Evolutionary conservation across 2,888 invertebrate genomes (phyloP), one percentile per base, ranked within the genome.

Genomic region (Acrobasis consociella): DNA sequence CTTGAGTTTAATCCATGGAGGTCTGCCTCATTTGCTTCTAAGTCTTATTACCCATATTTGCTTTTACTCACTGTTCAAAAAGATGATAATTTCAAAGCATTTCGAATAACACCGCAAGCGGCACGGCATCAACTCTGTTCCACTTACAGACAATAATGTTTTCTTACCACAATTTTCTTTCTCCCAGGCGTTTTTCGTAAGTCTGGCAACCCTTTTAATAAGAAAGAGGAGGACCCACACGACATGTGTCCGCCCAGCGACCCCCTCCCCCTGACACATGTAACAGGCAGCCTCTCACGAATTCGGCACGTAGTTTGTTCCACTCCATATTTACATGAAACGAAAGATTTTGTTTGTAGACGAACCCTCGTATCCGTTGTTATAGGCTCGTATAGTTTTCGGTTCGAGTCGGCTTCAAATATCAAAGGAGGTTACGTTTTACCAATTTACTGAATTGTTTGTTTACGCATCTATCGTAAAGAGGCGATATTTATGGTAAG

Each of bases 301-400:
- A 85, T 84, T 83, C 85, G 78, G 76, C 75, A 75, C 81, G 81
- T 81, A 73, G 80, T 88, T 87, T 88, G 87, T 86, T 84, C 80
- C 80, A 76, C 80, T 81, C 79, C 72, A 78, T 87, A 88, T 87
- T 89, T 85, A 88, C 86, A 87, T 88, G 83, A 78, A 77, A 78
- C 77, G 81, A 81, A 79, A 74, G 78, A 82, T 85, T 85, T 80
- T 78, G 81, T 82, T 78, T 82, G 82, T 83, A 77, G 78, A 78
- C 77, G 80, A 77, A 79, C 75, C 72, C 70, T 66, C 66, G 76
- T 76, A 82, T 78, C 81, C 78, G 76, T 71, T 66, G 74, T 73
- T 71, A 76, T 72, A 75, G 71, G 72, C 69, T 71, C 56, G 42
- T 55, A 52, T 52, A 42, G 56, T 56, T 56, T 56, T 8, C 56